Percentiles rank a stretch among this genome's conserved stretches.
Evolutionary conservation across 2,113 vertebrate genomes (phyloP).

Genomic region (Cromileptes altivelis): DNA sequence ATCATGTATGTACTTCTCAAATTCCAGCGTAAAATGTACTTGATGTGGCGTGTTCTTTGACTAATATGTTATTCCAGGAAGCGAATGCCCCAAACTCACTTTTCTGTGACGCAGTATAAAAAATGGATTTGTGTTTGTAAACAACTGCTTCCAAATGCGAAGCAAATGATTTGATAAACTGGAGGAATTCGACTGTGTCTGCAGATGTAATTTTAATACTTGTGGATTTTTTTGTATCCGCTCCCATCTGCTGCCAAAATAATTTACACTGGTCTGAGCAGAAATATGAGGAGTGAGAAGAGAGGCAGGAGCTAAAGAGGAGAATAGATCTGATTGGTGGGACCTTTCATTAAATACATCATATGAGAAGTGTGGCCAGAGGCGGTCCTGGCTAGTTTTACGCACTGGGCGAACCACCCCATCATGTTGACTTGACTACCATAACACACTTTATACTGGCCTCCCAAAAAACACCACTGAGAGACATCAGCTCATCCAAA

Average conservation of each 20-base stretch:
- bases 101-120: not conserved
- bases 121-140: slow-evolving; percentile 14
- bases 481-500: no score
- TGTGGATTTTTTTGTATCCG: slow-evolving; percentile 9
- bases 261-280: not conserved
- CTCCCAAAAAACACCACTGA: no score
- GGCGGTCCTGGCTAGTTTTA: no score
- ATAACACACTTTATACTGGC: no score
- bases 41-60: not conserved
- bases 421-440: no score
- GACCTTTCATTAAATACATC: no score
- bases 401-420: no score
- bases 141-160: not conserved
- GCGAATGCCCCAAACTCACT: not conserved
- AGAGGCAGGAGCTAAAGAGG: no score
- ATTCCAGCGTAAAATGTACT: not conserved
- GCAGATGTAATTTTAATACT: slow-evolving; percentile 7
- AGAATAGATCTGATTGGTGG: not conserved
- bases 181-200: not conserved
- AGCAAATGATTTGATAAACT: slow-evolving; percentile 1
- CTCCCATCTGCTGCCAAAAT: slow-evolving; percentile 18
- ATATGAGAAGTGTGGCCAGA: no score
- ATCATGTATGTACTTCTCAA: not conserved
- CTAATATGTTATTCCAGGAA: not conserved
- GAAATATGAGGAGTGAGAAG: not conserved